phyloP scores from a whole-genome alignment of 2,113 vertebrate genomes.

The Microcebus murinus region DNA sequence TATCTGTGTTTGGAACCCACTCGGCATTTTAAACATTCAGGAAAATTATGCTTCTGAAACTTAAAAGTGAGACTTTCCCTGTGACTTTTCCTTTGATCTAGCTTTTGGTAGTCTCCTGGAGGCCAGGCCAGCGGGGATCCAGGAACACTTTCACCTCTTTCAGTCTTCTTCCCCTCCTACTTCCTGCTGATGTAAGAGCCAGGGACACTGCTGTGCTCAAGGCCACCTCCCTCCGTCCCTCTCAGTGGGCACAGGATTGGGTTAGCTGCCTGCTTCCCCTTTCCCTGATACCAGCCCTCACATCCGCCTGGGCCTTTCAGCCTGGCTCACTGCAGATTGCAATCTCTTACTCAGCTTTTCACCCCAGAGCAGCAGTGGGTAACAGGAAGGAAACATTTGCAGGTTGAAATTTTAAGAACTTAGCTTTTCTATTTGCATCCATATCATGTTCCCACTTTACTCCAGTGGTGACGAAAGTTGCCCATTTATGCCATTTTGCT shows the following conservation, averaged over 20 bases:
- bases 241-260: not conserved
- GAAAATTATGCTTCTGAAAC: not conserved
- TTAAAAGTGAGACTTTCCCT: not conserved
- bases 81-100: not conserved
- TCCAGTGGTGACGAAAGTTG: not conserved
- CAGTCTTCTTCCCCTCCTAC: not conserved
- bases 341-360: slow-evolving; percentile 23
- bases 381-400: slow-evolving; percentile 56
- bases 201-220: not conserved
- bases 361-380: not conserved
- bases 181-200: not conserved
- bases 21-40: slow-evolving; percentile 3
- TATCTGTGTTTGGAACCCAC: not conserved
- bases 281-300: not conserved
- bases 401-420: slow-evolving; percentile 16
- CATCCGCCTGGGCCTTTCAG: not conserved
- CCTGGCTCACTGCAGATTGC: not conserved
- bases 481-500: not conserved
- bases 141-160: not conserved
- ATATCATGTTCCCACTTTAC: not conserved
- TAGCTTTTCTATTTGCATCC: slow-evolving; percentile 32
- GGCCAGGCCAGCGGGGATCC: not conserved
- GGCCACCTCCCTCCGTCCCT: not conserved
- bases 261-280: not conserved
- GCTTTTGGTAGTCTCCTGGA: not conserved